A percentile compares a stretch with the other conserved stretches of the same genome.
phyloP scores from a whole-genome alignment of 1,140 invertebrate species.

The Penaeus vannamei region DNA sequence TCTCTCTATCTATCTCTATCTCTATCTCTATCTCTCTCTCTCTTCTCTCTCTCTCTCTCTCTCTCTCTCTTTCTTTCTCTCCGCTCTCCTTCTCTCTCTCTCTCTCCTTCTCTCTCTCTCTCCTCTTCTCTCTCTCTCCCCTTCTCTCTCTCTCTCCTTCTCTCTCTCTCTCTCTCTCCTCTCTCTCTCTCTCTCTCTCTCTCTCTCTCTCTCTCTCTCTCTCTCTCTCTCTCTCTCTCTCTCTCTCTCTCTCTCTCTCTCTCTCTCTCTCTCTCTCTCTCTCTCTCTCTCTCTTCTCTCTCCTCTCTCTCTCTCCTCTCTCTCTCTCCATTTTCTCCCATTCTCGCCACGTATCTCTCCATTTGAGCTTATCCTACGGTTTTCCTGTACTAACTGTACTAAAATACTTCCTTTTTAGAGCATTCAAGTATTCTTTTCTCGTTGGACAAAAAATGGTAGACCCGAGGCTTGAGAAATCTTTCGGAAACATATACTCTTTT shows the following conservation, averaged over 20 bases:
- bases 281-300: neutral
- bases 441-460: no score
- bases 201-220: constrained; percentile 19
- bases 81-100: neutral
- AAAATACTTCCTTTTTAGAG: no score
- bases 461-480: no score
- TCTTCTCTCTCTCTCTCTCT: neutral
- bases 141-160: neutral
- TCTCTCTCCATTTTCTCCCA: neutral
- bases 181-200: constrained; percentile 8
- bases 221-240: constrained; percentile 21
- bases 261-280: constrained; percentile 17
- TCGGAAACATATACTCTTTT: no score
- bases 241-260: constrained; percentile 6
- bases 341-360: neutral
- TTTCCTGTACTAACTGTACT: no score
- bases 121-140: neutral
- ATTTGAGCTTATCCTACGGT: neutral
- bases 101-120: constrained; percentile 1
- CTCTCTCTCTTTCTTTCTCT: neutral
- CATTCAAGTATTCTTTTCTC: no score
- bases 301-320: neutral
- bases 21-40: neutral
- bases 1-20: neutral
- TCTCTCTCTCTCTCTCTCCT: neutral